Base-by-base conservation (phyloP, 2,888 invertebrate species). In the Trisateles emortualis region DNA sequence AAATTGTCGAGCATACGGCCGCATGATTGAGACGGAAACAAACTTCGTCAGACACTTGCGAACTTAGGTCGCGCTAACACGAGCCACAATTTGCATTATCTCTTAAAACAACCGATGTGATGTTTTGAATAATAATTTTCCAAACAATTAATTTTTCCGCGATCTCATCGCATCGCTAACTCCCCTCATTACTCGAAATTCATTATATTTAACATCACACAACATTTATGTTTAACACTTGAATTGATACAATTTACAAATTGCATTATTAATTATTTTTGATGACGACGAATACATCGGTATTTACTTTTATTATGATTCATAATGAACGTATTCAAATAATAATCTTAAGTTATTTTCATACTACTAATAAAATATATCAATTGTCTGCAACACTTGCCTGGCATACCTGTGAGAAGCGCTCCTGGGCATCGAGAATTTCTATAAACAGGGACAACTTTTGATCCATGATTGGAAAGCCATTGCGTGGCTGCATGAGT, bases 401-500 rank as follows among this genome's bases (percentile, higher is more conserved):
- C 53, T 54, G 53, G 44, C 73, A 71, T 79, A 96, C 96, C 96
- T 96, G 95, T 79, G 96, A 96, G 81, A 97, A 95, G 81, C 95
- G 94, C 83, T 96, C 96, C 93, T 97, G 96, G 48, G 96, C 95
- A 83, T 96, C 96, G 84, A 97, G 94, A 74, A 97, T 96, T 79
- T 97, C 96, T 82, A 96, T 95, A 90, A 96, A 96, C 42, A 97
- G 93, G 36, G 95, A 94, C 79, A 96, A 94, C 82, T 96, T 96
- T 90, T 96, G 96, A 79, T 96, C 96, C 90, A 95, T 94, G 80
- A 96, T 95, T 74, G 95, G 95, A 87, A 96, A 95, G 16, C 96
- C 96, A 79, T 96, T 96, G 55, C 96, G 91, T 10, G 96, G 95
- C 83, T 96, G 95, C 70, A 94, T 92, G 53, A 96, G 88, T 42